These are phyloP conservation scores for Pseudomyrmex pallidus DNA, from an alignment of 1,140 invertebrate genomes.

Conservation along the genomic window DNA sequence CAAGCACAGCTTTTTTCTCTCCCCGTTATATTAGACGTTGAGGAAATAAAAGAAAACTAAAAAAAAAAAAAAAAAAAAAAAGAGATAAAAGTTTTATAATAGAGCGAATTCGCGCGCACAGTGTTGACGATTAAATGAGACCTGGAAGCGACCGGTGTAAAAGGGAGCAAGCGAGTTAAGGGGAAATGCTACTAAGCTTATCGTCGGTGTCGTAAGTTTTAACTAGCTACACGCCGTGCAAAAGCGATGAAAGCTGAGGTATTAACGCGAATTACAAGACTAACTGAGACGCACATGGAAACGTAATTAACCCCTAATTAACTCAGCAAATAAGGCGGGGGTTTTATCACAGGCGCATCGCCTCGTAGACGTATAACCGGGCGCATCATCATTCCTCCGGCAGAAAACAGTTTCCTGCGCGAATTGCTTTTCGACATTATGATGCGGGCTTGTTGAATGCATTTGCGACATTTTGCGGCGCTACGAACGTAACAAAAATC, in stretches of 20 bases:
- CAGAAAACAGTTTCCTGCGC: slow-evolving; percentile 7
- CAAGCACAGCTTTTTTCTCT: background rate
- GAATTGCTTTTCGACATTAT: background rate
- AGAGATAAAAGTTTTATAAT: slow-evolving; percentile 32
- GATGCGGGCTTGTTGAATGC: background rate
- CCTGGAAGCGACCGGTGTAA: slow-evolving; percentile 32
- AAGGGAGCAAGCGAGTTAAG: slow-evolving; percentile 26
- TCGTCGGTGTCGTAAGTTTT: slow-evolving; percentile 54
- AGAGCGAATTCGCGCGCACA: slow-evolving; percentile 7
- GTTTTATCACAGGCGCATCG: slow-evolving; percentile 5
- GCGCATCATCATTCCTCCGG: slow-evolving; percentile 3
- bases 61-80: background rate
- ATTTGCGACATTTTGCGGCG: background rate
- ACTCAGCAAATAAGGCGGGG: slow-evolving; percentile 35
- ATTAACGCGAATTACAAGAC: slow-evolving; percentile 58
- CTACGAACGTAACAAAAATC: background rate
- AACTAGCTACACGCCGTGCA: slow-evolving; percentile 54
- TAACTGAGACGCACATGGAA: slow-evolving; percentile 42
- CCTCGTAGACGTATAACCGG: background rate
- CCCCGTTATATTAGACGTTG: background rate
- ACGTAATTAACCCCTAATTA: slow-evolving; percentile 60
- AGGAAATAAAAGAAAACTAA: too few species aligned
- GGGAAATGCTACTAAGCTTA: slow-evolving; percentile 46
- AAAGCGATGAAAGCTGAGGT: slow-evolving; percentile 55
- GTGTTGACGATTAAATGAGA: slow-evolving; percentile 50